Conservation (phyloP, 35 echinoderm and acorn worm genomes). For the Anneissia japonica region DNA sequence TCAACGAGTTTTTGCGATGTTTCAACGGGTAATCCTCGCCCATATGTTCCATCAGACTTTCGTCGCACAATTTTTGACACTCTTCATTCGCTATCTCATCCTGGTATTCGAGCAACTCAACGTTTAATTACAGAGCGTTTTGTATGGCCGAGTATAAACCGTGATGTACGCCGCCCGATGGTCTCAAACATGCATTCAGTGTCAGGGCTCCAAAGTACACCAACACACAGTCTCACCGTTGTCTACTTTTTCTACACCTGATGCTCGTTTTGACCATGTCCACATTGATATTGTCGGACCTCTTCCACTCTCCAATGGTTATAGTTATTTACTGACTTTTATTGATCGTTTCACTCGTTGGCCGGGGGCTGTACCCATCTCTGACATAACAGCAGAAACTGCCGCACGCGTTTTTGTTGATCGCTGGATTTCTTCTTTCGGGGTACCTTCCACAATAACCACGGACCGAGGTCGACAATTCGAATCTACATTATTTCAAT, state of each 20-base stretch:
- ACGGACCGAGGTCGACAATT: slow-evolving; percentile 17
- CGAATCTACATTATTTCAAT: slow-evolving; percentile 23
- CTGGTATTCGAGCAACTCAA: slow-evolving; percentile 26
- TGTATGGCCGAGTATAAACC: slow-evolving; percentile 61
- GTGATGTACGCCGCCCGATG: slow-evolving; percentile 45
- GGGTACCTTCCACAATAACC: slow-evolving; percentile 5
- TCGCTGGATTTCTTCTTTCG: slow-evolving; percentile 14
- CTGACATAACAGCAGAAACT: slow-evolving; percentile 7
- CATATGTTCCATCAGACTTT: slow-evolving; percentile 18
- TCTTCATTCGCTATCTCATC: background rate
- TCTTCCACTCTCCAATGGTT: slow-evolving; percentile 8
- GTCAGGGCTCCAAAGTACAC: slow-evolving; percentile 52
- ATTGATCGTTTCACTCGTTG: slow-evolving; percentile 8
- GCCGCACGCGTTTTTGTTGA: slow-evolving; percentile 5
- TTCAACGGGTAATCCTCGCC: slow-evolving; percentile 4
- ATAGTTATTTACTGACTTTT: slow-evolving; percentile 18
- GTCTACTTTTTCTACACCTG: slow-evolving; percentile 43
- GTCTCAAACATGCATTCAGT: slow-evolving; percentile 13
- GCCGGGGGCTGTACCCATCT: slow-evolving; percentile 11
- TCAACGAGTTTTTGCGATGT: slow-evolving; percentile 13
- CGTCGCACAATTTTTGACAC: slow-evolving; percentile 9
- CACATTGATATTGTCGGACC: too few species aligned
- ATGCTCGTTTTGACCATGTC: slow-evolving; percentile 39
- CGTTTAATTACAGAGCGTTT: slow-evolving; percentile 25
- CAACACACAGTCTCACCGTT: slow-evolving; percentile 41